phyloP scores from a whole-genome alignment of 1,140 invertebrate species.

The Eupristina koningsbergeri region DNA sequence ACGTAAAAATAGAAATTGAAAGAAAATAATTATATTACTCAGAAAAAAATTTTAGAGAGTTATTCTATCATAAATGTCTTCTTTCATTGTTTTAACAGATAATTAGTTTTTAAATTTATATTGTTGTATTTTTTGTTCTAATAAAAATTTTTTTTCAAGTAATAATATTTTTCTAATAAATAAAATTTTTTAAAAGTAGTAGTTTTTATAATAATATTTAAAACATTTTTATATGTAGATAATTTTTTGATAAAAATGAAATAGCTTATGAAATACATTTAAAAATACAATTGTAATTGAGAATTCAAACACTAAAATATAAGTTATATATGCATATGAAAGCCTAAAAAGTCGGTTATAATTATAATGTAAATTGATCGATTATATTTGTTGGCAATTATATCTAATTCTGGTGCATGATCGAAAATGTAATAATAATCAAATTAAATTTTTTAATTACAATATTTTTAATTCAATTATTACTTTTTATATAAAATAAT shows the following conservation, averaged over 20 bases:
- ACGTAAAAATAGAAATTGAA: neutral
- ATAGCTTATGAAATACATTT: too few relatives aligned
- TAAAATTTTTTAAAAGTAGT: too few relatives aligned
- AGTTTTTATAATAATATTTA: too few relatives aligned
- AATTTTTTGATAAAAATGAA: too few relatives aligned
- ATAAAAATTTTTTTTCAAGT: neutral
- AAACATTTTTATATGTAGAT: too few relatives aligned
- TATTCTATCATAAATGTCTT: too few relatives aligned
- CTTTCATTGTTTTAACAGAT: neutral
- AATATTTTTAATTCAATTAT: neutral
- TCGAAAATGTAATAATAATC: slow-evolving; percentile 5
- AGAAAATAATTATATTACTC: neutral
- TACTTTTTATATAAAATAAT: neutral
- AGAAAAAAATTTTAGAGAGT: too few relatives aligned
- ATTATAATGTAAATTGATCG: neutral
- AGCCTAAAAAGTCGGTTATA: too few relatives aligned
- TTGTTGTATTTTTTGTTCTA: neutral
- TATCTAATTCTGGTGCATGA: neutral
- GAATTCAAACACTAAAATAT: too few relatives aligned
- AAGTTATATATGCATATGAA: too few relatives aligned
- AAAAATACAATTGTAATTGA: too few relatives aligned
- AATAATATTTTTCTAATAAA: neutral
- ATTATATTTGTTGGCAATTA: slow-evolving; percentile 3
- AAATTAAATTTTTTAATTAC: slow-evolving; percentile 7
- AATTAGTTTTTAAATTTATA: neutral